Evolutionary conservation across 2,113 vertebrate genomes (phyloP).

Genomic region (Clarias magur): DNA sequence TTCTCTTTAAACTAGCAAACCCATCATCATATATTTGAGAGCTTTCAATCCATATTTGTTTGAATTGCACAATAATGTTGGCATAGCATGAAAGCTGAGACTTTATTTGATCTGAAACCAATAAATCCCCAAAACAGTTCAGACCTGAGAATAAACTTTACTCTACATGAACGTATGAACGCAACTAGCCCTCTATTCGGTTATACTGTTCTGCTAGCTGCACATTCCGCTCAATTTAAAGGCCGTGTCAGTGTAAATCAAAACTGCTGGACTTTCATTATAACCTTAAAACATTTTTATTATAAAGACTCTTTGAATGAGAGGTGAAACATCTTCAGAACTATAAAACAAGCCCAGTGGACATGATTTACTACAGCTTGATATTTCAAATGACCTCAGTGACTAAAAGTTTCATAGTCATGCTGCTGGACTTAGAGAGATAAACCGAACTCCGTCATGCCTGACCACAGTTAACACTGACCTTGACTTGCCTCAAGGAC

Average conservation of each 20-base stretch:
- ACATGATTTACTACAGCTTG: constrained; percentile 10
- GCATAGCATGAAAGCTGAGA: constrained; percentile 13
- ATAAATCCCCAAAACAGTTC: not conserved
- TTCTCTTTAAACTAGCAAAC: not conserved
- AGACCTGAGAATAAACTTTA: constrained; percentile 4
- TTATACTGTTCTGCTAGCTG: not conserved
- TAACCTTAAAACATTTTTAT: not conserved
- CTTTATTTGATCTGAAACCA: constrained; percentile 13
- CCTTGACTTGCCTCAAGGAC: not conserved
- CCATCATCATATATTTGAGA: not conserved
- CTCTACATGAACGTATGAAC: not conserved
- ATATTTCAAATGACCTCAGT: not conserved
- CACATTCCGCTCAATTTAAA: not conserved
- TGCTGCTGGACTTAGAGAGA: not conserved
- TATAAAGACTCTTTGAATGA: not conserved
- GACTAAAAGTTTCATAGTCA: not conserved
- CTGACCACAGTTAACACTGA: not conserved
- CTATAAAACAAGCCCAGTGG: constrained; percentile 2
- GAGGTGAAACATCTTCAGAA: not conserved
- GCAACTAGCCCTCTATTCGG: not conserved
- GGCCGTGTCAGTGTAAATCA: not conserved
- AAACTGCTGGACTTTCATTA: not conserved
- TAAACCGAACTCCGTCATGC: not conserved
- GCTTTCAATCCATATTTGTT: constrained; percentile 26
- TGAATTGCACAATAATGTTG: constrained; percentile 13